phyloP scores from a whole-genome alignment of 2,113 vertebrate genomes.

The Syrmaticus mikado region DNA sequence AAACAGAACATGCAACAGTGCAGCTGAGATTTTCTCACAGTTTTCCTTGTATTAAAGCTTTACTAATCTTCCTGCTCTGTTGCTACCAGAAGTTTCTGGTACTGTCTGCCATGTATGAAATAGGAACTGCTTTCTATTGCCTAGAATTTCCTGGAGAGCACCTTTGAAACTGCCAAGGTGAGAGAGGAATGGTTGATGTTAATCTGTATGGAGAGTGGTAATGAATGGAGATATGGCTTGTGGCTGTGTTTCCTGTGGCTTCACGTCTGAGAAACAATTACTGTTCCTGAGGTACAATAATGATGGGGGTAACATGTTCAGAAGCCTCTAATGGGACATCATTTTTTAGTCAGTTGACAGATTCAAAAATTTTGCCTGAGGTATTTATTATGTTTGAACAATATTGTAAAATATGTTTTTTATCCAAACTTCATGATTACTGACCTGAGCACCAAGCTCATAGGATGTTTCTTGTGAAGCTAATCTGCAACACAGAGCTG shows the following conservation, averaged over 20 bases:
- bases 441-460: not conserved
- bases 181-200: not conserved
- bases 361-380: slow-evolving; percentile 20
- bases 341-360: slow-evolving; percentile 15
- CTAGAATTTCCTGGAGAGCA: not conserved
- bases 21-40: not conserved
- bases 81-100: not conserved
- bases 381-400: slow-evolving; percentile 53
- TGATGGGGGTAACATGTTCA: not conserved
- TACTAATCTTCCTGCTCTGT: not conserved
- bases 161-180: not conserved
- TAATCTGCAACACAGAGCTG: not conserved
- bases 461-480: slow-evolving; percentile 24
- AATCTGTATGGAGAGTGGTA: not conserved
- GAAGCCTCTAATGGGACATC: not conserved
- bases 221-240: not conserved
- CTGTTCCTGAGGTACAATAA: not conserved
- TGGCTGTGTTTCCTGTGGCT: not conserved
- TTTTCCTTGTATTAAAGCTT: not conserved
- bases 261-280: not conserved
- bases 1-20: not conserved
- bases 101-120: not conserved
- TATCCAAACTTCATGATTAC: slow-evolving; percentile 6
- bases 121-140: not conserved
- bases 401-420: slow-evolving; percentile 27